Percentiles rank a stretch among this genome's conserved stretches.
Evolutionary conservation across 1,140 invertebrate species (phyloP).

Genomic region (Drosophila leontia): DNA sequence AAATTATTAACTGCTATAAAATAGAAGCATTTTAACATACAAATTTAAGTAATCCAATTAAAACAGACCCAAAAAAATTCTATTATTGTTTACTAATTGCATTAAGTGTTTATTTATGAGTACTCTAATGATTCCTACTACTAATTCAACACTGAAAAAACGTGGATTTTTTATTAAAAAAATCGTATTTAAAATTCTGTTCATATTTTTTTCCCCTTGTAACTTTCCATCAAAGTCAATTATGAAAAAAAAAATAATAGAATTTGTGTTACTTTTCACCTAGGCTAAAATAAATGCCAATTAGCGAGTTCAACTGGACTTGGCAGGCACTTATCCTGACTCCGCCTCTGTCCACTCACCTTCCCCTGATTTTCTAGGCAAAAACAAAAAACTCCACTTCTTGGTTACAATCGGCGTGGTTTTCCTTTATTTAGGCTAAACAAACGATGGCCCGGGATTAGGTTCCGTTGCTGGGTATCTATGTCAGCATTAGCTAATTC

Average conservation of each 20-base stretch:
- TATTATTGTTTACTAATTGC: constrained; percentile 6
- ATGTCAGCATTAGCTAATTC: constrained; percentile 80
- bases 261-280: constrained; percentile 2
- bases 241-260: constrained; percentile 27
- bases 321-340: constrained; percentile 18
- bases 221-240: constrained; percentile 8
- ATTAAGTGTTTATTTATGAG: constrained; percentile 16
- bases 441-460: constrained; percentile 69
- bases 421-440: constrained; percentile 54
- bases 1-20: neutral
- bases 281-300: constrained; percentile 26
- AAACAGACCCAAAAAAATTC: neutral
- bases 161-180: neutral
- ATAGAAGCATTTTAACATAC: too few relatives aligned
- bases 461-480: constrained; percentile 68
- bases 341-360: constrained; percentile 2
- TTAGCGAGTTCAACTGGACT: constrained; percentile 32
- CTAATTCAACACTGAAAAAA: constrained; percentile 6
- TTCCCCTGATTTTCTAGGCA: neutral
- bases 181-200: constrained; percentile 14
- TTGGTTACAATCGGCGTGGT: constrained; percentile 32
- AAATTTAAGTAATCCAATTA: constrained; percentile 1
- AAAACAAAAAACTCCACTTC: neutral
- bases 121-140: constrained; percentile 1
- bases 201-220: constrained; percentile 3